Evolutionary conservation across 2,113 vertebrate genomes (phyloP).

Genomic region (Ailurus styani): DNA sequence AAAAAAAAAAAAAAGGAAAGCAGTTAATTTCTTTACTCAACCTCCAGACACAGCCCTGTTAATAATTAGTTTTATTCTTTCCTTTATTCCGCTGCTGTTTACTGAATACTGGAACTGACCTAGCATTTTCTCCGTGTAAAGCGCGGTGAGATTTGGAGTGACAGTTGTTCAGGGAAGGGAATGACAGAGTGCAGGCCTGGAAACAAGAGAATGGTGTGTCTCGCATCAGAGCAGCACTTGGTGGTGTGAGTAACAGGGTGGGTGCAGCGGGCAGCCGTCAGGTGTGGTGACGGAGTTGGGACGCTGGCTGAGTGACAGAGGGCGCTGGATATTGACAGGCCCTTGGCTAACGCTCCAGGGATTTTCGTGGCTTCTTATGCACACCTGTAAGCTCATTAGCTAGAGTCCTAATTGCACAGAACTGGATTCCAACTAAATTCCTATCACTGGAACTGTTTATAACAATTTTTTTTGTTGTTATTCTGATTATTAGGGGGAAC

Average conservation of each 20-base stretch:
- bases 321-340: not conserved
- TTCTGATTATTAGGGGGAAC: not conserved
- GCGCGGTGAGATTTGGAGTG: not conserved
- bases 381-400: not conserved
- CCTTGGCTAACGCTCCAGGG: not conserved
- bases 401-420: not conserved
- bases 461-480: not conserved
- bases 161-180: not conserved
- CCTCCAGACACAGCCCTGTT: not conserved
- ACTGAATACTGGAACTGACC: not conserved
- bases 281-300: too few relatives aligned
- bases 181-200: not conserved
- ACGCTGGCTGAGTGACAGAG: not conserved
- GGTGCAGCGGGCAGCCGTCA: too few relatives aligned
- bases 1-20: not conserved
- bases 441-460: not conserved
- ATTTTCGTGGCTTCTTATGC: not conserved
- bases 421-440: not conserved
- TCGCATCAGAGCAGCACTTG: not conserved
- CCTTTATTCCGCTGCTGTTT: not conserved
- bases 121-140: not conserved
- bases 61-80: not conserved
- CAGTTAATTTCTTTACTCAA: not conserved
- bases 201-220: not conserved
- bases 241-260: not conserved